Evolutionary conservation across 2,888 invertebrate species (phyloP), one percentile per base, ranked within the genome.

Genomic region (Notodonta ziczac): DNA sequence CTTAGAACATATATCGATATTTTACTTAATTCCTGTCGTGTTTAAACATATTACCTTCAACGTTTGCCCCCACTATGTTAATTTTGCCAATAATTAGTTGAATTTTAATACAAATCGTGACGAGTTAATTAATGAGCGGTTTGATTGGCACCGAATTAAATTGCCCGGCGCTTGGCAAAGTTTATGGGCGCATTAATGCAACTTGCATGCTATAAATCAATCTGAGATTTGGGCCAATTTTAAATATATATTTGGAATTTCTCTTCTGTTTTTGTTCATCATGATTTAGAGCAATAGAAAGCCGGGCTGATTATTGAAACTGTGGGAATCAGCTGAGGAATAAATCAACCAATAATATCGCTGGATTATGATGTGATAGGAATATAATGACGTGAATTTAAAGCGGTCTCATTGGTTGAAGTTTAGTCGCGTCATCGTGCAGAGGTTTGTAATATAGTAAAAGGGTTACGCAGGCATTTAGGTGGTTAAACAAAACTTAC

Each of bases 181-280:
- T 46, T 46, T 46, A 46, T 46, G 13, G 46, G 13, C n/a, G 1
- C 46, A 46, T 46, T n/a, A 58, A 67, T 67, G 65, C 65, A 66
- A 59, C 67, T 63, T 68, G 63, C 61, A 71, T 64, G 53, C 63
- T 61, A 63, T 59, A 69, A 69, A 56, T 60, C 51, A 6, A 9
- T 5, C 4, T n/a, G 46, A 46, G 46, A 46, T 46, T n/a, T n/a
- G 10, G 46, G 46, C 46, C 46, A 46, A n/a, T 46, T 46, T 46
- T n/a, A n/a, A 46, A 9, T 42, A 12, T 42, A 42, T 42, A 42
- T 46, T 46, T 46, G 46, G 13, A 46, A 46, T 46, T 46, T 46
- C 46, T 3, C 46, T n/a, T 9, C n/a, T 13, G 13, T n/a, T n/a
- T 42, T 46, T 46, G 46, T 46, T 46, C 13, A n/a, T 46, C 46